Base-by-base conservation (phyloP, 2,113 vertebrate genomes). In the Leptobrachium ailaonicum region DNA sequence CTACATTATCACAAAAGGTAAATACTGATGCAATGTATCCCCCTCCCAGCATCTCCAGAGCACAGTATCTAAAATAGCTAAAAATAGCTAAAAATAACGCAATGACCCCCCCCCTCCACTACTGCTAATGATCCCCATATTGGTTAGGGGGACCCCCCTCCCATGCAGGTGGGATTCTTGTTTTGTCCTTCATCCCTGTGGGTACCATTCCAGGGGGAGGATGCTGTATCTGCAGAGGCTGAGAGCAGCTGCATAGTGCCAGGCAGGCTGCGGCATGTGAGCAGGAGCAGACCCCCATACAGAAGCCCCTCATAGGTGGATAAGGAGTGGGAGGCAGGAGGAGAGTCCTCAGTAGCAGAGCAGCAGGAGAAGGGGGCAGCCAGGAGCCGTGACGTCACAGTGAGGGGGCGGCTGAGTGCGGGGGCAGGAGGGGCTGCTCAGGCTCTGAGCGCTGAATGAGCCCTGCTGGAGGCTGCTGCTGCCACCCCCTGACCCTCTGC, bases 341-440 rank as follows among this genome's bases (percentile, higher is more conserved):
- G 9, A 9, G 62, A 4, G 11, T 64, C 32, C 62, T 54, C 32
- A 41, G 70, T 20, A 71, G 6, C 3, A 71, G 45, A 14, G 9
- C 42, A 70, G 68, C 32, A 41, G 6, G 4, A 71, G 45, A 14
- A 14, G 10, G 41, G 70, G 70, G 47, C 47, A 71, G 70, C 70
- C 44, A 71, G 70, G 47, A 7, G 10, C 5, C 6, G 71, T 80
- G 71, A 80, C 71, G 78, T 80, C 78, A 20, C n/a, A 41, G 44
- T 73, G 78, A 66, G 78, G 14, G 71, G 78, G 78, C 50, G 50
- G 78, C 71, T 20, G 14, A 54, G 68, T 79, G 77, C 77, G 77
- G 77, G 58, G 77, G 77, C 77, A 42, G 71, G 71, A 79, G 70
- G 77, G 62, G 77, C 78, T 80, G 78, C 78, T 73, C 71, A 74